phyloP scores from a whole-genome alignment of 2,797 vertebrate genomes.

The Pangasius mekongensis region DNA sequence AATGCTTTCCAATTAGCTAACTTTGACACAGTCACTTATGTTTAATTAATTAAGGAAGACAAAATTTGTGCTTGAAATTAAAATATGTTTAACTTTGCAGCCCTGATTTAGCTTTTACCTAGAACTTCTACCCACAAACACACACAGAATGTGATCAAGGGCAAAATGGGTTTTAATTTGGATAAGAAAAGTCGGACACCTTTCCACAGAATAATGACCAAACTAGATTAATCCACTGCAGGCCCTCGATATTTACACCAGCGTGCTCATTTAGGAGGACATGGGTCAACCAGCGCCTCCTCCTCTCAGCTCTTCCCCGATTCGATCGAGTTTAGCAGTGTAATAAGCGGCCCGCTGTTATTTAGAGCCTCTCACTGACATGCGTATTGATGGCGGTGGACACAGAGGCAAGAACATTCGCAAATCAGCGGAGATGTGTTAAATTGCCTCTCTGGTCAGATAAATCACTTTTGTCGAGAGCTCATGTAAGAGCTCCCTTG shows the following conservation, averaged over 20 bases:
- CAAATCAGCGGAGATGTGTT: conserved; percentile 70
- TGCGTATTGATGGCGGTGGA: conserved; percentile 65
- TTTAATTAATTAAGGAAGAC: background rate
- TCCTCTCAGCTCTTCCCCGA: conserved; percentile 19
- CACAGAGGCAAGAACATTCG: conserved; percentile 67
- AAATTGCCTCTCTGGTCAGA: conserved; percentile 69
- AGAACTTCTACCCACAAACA: conserved; percentile 16
- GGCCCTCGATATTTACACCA: conserved; percentile 43
- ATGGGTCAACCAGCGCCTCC: conserved; percentile 35
- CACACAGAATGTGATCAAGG: background rate
- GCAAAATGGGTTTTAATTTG: background rate
- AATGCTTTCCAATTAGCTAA: background rate
- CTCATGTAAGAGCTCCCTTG: conserved; percentile 47
- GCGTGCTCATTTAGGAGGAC: conserved; percentile 47
- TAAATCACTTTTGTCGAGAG: conserved; percentile 67
- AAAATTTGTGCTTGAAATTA: background rate
- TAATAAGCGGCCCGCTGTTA: conserved; percentile 57
- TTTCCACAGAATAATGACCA: conserved; percentile 43
- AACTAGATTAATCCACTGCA: conserved; percentile 46
- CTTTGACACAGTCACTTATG: background rate
- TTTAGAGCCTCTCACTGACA: conserved; percentile 67
- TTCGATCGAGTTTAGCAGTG: conserved; percentile 56
- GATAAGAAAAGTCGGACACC: conserved; percentile 7
- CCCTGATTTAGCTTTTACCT: background rate
- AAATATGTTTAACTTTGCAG: background rate